Conservation (phyloP, 2,113 vertebrate genomes). For the Etheostoma spectabile region DNA sequence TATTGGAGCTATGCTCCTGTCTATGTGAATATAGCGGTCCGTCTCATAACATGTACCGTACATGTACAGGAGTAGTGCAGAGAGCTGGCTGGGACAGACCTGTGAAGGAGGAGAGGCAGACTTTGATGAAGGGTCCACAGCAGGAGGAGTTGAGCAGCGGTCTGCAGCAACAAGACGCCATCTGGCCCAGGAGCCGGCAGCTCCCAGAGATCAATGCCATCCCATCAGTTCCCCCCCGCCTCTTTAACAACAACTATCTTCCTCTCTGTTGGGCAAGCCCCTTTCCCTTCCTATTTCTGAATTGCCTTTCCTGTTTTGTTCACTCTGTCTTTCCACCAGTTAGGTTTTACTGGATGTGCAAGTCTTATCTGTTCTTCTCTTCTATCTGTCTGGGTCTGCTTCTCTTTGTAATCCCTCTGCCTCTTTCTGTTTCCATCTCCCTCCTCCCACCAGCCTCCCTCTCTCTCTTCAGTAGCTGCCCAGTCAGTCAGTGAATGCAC, state of each 20-base stretch:
- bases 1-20: slow-evolving; percentile 60
- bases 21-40: slow-evolving; percentile 62
- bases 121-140: slow-evolving; percentile 79
- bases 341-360: slow-evolving; percentile 25
- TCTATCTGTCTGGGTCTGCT: slow-evolving; percentile 54
- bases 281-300: slow-evolving; percentile 63
- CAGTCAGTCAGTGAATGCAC: slow-evolving; percentile 75
- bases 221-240: slow-evolving; percentile 52
- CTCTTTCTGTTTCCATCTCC: slow-evolving; percentile 61
- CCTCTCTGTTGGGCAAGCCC: slow-evolving; percentile 63
- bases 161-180: slow-evolving; percentile 84
- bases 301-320: slow-evolving; percentile 56
- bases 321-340: slow-evolving; percentile 28
- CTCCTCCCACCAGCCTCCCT: slow-evolving; percentile 64
- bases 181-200: slow-evolving; percentile 74
- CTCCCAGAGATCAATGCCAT: slow-evolving; percentile 76
- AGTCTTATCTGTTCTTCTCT: slow-evolving; percentile 37
- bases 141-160: slow-evolving; percentile 78
- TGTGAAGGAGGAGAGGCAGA: slow-evolving; percentile 85
- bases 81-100: slow-evolving; percentile 80
- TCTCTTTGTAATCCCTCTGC: slow-evolving; percentile 51
- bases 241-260: slow-evolving; percentile 68
- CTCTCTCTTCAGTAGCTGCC: slow-evolving; percentile 64
- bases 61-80: slow-evolving; percentile 55
- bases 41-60: slow-evolving; percentile 65